Base-by-base conservation (phyloP, 1,140 invertebrate genomes). In the Nephila pilipes region DNA sequence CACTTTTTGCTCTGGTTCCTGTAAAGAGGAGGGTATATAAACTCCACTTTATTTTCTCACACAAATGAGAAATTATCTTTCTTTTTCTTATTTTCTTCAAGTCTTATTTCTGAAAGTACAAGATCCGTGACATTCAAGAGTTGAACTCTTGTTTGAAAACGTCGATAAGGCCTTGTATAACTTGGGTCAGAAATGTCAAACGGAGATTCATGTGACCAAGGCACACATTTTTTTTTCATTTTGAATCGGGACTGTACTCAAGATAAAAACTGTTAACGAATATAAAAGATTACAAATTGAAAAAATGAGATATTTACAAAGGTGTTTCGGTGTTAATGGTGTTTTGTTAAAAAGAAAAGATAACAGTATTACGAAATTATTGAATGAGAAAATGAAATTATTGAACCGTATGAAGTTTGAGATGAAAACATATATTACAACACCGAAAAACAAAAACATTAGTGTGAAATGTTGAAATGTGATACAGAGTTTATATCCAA, bases 1-100 rank as follows among this genome's bases (percentile, higher is more conserved):
- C 36, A 22, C 69, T 75, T 89, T 83, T 83, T 83, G 81, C 81
- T 83, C 46, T 32, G 69, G 69, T 75, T 75, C 38, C 36, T 32
- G 22, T 83, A n/a, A 29, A 57, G 81, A 57, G 69, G 69, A 29
- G 69, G 69, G 69, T 18, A 83, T 55, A 6, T 75, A 63, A 63
- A 63, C 60, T 25, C 79, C 16, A 54, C 32, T 54, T 12, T 36
- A 87, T 87, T 87, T 58, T n/a, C 18, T 25, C 46, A 36, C 85
- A 87, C 60, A 87, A 60, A 57, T 18, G 85, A 60, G 20, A 60
- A 60, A 29, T 29, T 54, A 3, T 57, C 36, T 87, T 58, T 87
- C 14, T 85, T 80, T 80, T 25, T 16, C 25, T 65, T 63, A n/a
- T 25, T 8, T 63, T 10, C 65, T 75, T 75, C 29, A 25, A 75